A percentile compares a stretch with the other conserved stretches of the same genome.
phyloP scores from a whole-genome alignment of 2,888 invertebrate species.

The Eilema caniola region DNA sequence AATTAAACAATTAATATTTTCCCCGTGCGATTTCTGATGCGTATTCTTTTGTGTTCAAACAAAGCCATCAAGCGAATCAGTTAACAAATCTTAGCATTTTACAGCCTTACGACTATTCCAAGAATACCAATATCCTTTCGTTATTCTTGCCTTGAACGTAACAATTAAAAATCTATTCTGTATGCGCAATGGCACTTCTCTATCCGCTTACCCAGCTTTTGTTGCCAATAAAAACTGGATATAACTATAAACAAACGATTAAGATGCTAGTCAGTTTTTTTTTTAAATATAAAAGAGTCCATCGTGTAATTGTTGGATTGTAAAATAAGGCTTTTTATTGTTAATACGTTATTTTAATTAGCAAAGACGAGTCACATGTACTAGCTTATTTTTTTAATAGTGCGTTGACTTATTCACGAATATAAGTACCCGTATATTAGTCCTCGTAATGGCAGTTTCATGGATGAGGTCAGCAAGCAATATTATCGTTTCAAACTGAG shows the following conservation, averaged over 20 bases:
- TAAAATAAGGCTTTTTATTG: conserved; percentile 72
- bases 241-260: conserved; percentile 70
- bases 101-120: conserved; percentile 61
- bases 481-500: not conserved
- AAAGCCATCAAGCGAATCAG: conserved; percentile 55
- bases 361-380: conserved; percentile 44
- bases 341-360: conserved; percentile 72
- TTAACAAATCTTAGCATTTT: conserved; percentile 56
- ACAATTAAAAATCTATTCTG: conserved; percentile 82
- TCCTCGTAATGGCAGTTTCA: not conserved
- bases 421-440: conserved; percentile 24
- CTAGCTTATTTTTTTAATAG: conserved; percentile 12
- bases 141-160: conserved; percentile 66
- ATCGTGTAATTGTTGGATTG: conserved; percentile 64
- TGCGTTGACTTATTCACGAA: conserved; percentile 40
- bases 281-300: conserved; percentile 65
- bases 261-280: conserved; percentile 68
- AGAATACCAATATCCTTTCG: conserved; percentile 73
- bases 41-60: conserved; percentile 54
- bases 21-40: conserved; percentile 43
- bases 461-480: not conserved
- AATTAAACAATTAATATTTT: conserved; percentile 41
- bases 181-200: conserved; percentile 67
- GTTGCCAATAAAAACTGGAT: conserved; percentile 78
- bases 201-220: conserved; percentile 73